Conservation (phyloP, 2,888 invertebrate genomes). For the Nephrotoma appendiculata region DNA sequence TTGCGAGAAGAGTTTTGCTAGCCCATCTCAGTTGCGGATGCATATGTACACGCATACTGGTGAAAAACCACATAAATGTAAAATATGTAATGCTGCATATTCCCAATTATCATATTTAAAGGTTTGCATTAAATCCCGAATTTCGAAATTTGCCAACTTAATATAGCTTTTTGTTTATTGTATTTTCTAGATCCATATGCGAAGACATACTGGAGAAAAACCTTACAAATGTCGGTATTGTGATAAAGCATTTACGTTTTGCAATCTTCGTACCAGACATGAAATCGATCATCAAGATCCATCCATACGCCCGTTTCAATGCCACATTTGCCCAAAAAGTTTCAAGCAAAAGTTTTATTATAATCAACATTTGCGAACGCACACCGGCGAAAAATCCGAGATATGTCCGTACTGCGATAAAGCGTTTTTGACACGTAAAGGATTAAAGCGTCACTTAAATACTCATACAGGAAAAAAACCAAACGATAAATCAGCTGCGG, state of each 20-base stretch:
- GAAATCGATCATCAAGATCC: not conserved
- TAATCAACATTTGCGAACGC: not conserved
- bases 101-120: constrained; percentile 13
- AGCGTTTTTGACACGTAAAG: not conserved
- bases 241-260: not conserved
- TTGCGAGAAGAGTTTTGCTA: not conserved
- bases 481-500: not conserved
- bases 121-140: not conserved
- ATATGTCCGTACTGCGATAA: constrained; percentile 1
- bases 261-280: not conserved
- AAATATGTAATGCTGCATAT: constrained; percentile 11
- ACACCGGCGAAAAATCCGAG: not conserved
- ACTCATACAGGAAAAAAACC: not conserved
- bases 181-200: not conserved
- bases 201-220: not conserved
- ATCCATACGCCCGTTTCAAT: not conserved
- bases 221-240: not conserved
- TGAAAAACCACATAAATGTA: constrained; percentile 13
- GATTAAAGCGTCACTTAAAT: not conserved
- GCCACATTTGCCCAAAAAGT: not conserved
- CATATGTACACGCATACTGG: constrained; percentile 14
- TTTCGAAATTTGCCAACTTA: not conserved
- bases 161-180: not conserved
- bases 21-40: constrained; percentile 5
- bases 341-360: not conserved